Base-by-base conservation (phyloP, 2,113 vertebrate genomes). In the Notothenia coriiceps region DNA sequence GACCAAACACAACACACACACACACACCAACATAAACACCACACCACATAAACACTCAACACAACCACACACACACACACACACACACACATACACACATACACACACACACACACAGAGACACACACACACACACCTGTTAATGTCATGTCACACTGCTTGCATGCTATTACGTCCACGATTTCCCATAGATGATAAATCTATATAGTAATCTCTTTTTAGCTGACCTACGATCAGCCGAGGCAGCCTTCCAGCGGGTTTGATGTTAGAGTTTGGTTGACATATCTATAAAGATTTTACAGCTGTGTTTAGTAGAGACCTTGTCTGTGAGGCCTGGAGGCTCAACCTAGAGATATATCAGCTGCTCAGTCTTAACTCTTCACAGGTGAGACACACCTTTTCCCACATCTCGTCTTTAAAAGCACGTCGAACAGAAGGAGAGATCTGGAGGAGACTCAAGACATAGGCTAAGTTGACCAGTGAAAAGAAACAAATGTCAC, bases 401-500 rank as follows among this genome's bases (percentile, higher is more conserved):
- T 12, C 50, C 49, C 44, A 14, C 57, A 62, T 74, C 79, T 69
- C 63, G 57, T 76, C 82, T 82, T 49, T 6, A 73, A 69, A 80
- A 61, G 43, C 8, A 44, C 49, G 46, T 68, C 52, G 40, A 40
- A 18, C 4, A 52, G 56, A 54, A 69, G 54, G 72, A 84, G 64
- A 40, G 10, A 52, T n/a, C 22, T n/a, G 10, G 43, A 49, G 63
- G 50, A 52, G 77, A 56, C 67, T 33, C 1, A 2, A 75, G 67
- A 54, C 20, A 73, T 40, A 46, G 67, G 33, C 33, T 22, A 22
- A 84, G 74, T 72, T 91, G 88, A 88, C 87, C 72, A n/a, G 20
- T 62, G 83, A 93, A 92, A 83, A 90, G 85, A 90, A 92, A 85
- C 84, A 88, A 91, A 88, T 35, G 82, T 89, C 85, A 92, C 79